These are phyloP conservation scores for Diachrysia chrysitis DNA, from an alignment of 2,888 invertebrate species.

Conservation along the genomic window DNA sequence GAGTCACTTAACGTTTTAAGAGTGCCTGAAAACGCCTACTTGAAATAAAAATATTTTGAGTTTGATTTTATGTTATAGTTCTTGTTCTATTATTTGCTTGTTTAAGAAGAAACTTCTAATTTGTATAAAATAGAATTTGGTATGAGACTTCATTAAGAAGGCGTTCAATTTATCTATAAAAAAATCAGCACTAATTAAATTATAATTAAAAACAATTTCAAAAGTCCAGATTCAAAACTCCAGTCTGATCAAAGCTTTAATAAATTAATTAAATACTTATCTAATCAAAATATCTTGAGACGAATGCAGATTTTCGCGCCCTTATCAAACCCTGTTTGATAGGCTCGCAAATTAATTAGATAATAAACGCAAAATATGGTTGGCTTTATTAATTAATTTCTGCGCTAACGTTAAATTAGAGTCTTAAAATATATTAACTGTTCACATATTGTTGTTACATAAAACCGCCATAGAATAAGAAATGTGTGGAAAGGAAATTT, in stretches of 20 bases:
- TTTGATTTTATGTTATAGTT: too few relatives aligned
- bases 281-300: constrained; percentile 12
- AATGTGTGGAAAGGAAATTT: background rate
- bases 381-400: constrained; percentile 49
- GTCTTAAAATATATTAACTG: constrained; percentile 6
- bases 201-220: too few relatives aligned
- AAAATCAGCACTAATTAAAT: too few relatives aligned
- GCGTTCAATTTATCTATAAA: too few relatives aligned
- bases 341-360: constrained; percentile 47
- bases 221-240: too few relatives aligned
- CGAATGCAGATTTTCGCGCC: constrained; percentile 14
- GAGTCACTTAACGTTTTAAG: too few relatives aligned
- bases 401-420: constrained; percentile 25
- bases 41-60: too few relatives aligned
- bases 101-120: too few relatives aligned
- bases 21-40: too few relatives aligned
- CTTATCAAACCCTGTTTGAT: constrained; percentile 6
- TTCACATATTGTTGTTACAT: constrained; percentile 8
- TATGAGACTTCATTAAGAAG: too few relatives aligned
- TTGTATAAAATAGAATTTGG: too few relatives aligned
- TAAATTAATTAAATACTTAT: constrained; percentile 24
- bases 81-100: too few relatives aligned
- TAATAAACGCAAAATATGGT: constrained; percentile 48
- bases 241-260: background rate
- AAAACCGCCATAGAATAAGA: background rate